Percentiles rank a stretch among this genome's conserved stretches.
Conservation (phyloP, 2,113 vertebrate species). For the Hippocampus zosterae region DNA sequence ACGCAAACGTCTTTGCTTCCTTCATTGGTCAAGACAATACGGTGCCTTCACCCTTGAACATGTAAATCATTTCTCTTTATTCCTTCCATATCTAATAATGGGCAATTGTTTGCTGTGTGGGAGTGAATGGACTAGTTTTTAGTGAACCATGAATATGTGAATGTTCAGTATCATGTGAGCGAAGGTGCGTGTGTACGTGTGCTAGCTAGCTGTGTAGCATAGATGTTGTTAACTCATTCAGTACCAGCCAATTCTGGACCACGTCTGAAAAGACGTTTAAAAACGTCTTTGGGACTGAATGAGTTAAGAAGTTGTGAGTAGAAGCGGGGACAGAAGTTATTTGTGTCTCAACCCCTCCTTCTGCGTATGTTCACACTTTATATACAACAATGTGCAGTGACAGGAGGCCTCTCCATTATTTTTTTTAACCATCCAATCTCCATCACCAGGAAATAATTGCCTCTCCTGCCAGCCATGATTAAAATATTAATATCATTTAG, state of each 20-base stretch:
- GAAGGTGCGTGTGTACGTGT: neutral
- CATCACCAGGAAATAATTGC: conserved; percentile 46
- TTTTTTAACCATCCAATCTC: conserved; percentile 45
- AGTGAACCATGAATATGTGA: neutral
- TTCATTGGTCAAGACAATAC: too few relatives aligned
- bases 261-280: too few relatives aligned
- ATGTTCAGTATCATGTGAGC: neutral
- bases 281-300: too few relatives aligned
- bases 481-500: conserved; percentile 42
- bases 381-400: conserved; percentile 33
- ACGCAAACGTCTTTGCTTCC: too few relatives aligned
- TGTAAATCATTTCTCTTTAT: too few relatives aligned
- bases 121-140: neutral
- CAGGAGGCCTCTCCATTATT: conserved; percentile 20
- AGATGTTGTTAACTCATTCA: conserved; percentile 54
- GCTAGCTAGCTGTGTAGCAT: conserved; percentile 17
- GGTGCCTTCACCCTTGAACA: too few relatives aligned
- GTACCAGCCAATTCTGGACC: too few relatives aligned
- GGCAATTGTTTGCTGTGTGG: too few relatives aligned
- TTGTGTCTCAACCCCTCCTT: conserved; percentile 28
- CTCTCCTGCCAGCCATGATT: conserved; percentile 36
- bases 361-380: conserved; percentile 29
- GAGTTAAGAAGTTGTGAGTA: conserved; percentile 28
- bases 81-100: too few relatives aligned
- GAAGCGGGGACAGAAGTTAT: conserved; percentile 45